Evolutionary conservation across 2,888 invertebrate species (phyloP).

Genomic region (Heliconius aoede): DNA sequence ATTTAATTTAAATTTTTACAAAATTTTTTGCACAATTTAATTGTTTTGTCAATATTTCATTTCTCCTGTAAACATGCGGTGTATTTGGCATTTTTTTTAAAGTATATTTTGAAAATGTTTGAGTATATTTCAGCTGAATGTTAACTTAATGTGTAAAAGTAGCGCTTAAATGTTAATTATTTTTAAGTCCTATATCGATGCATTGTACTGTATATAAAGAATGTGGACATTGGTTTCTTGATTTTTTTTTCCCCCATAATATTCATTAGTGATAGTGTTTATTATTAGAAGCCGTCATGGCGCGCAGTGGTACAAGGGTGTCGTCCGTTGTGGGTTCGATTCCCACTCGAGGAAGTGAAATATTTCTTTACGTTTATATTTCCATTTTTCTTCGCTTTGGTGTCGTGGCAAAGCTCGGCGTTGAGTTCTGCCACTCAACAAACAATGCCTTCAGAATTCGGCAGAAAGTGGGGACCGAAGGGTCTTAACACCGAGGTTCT

Average conservation of each 20-base stretch:
- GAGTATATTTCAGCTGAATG: constrained; percentile 52
- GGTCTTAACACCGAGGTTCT: no score
- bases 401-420: no score
- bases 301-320: no score
- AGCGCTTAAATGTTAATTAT: constrained; percentile 76
- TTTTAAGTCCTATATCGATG: constrained; percentile 72
- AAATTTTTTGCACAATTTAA: not conserved
- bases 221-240: constrained; percentile 60
- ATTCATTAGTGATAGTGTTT: no score
- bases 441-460: no score
- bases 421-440: no score
- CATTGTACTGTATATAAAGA: constrained; percentile 77
- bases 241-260: constrained; percentile 43
- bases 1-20: not conserved
- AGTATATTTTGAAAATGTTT: constrained; percentile 34
- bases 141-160: constrained; percentile 68
- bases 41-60: not conserved
- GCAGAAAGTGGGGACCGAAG: no score
- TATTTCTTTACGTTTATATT: no score
- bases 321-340: no score
- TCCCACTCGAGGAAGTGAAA: no score
- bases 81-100: constrained; percentile 39
- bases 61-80: not conserved
- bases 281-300: no score
- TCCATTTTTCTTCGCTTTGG: no score